Conservation (phyloP, 2,888 invertebrate genomes). For the Phortica magna region DNA sequence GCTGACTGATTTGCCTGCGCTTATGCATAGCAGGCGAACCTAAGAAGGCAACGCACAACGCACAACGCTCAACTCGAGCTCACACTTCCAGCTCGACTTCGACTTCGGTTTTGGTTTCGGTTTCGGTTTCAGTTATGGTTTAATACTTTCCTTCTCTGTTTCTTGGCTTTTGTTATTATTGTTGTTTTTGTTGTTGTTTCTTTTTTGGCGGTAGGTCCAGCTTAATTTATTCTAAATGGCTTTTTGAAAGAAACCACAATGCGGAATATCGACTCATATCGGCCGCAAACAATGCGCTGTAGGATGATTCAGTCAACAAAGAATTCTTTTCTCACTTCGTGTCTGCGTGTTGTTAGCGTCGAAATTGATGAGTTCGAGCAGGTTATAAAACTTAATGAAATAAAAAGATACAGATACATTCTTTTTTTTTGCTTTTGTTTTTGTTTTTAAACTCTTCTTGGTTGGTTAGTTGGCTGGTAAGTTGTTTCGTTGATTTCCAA, state of each 20-base stretch:
- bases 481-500: conserved; percentile 23
- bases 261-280: conserved; percentile 41
- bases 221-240: conserved; percentile 72
- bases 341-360: conserved; percentile 71
- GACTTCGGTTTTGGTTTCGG: background rate
- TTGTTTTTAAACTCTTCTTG: conserved; percentile 39
- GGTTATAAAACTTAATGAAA: conserved; percentile 64
- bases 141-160: background rate
- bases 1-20: conserved; percentile 43
- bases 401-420: conserved; percentile 51
- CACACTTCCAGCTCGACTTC: background rate
- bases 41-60: background rate
- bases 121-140: background rate
- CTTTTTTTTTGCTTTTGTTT: conserved; percentile 57
- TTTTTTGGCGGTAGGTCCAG: conserved; percentile 69
- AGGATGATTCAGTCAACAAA: conserved; percentile 59
- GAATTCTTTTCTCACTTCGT: conserved; percentile 64
- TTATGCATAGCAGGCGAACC: background rate
- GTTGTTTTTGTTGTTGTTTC: conserved; percentile 22
- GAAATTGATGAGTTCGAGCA: conserved; percentile 73
- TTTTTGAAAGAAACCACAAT: conserved; percentile 61
- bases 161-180: background rate
- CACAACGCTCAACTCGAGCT: background rate
- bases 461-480: too few relatives aligned
- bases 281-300: conserved; percentile 15